Base-by-base conservation (phyloP, 2,888 invertebrate genomes). In the Harpalus rufipes region DNA sequence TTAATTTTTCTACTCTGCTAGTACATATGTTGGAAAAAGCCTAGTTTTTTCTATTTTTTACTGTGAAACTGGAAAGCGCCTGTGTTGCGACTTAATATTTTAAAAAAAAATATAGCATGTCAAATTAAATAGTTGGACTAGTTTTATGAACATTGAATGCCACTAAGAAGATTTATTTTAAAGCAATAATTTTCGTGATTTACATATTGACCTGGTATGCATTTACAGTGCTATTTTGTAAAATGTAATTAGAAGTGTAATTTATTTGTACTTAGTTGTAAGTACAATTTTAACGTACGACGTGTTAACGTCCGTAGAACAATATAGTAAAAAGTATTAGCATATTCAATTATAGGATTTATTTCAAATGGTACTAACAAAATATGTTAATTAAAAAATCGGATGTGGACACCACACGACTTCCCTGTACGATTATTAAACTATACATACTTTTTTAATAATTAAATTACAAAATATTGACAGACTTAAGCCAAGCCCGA, bases 101-200 rank as follows among this genome's bases (percentile, higher is more conserved):
- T n/a, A n/a, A n/a, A n/a, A n/a, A n/a, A n/a, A n/a, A n/a, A n/a
- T n/a, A n/a, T n/a, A n/a, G n/a, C n/a, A n/a, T n/a, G n/a, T n/a
- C 32, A 32, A 32, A 32, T 6, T 32, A 32, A 4, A n/a, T 65
- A 12, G 10, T 18, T 6, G 7, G 32, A 65, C n/a, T 65, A 65
- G 21, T 32, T 65, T 32, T 21, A 65, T 32, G 65, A 21, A 25
- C 12, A 25, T 25, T 65, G 10, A 7, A 12, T 25, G 65, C 32
- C 65, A 12, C 10, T 25, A 63, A n/a, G 32, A 12, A 25, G 65
- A 65, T 65, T 65, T 65, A 25, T 65, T 59, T 18, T n/a, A 16
- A 2, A 18, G n/a, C 16, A 59, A 59, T 59, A 59, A 8, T 59
- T 14, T 59, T 59, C 59, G 10, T 59, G 1, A 21, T 21, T 21